phyloP scores from a whole-genome alignment of 23 tunicate species.

The Phallusia fumigata region DNA sequence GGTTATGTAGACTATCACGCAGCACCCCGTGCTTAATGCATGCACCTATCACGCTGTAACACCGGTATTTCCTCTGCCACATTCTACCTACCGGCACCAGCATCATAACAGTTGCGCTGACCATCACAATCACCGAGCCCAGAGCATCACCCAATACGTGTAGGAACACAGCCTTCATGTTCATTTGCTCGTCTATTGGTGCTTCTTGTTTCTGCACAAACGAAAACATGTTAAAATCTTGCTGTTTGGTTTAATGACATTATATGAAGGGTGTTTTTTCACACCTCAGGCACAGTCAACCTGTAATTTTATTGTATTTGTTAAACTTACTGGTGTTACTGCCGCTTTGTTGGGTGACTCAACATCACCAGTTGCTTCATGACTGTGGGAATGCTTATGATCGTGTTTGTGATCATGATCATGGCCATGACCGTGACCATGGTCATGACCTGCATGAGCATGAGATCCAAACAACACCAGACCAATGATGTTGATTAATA shows the following conservation, averaged over 20 bases:
- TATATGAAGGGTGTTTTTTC: too few species aligned
- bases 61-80: too few species aligned
- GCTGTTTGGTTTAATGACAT: background rate
- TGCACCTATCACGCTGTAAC: too few species aligned
- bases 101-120: conserved; percentile 62
- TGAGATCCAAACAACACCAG: conserved; percentile 89
- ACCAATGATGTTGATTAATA: conserved; percentile 75
- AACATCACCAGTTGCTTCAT: background rate
- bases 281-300: background rate
- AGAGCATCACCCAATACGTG: conserved; percentile 96
- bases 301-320: too few species aligned
- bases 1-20: too few species aligned
- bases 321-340: background rate
- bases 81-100: conserved; percentile 66
- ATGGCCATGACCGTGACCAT: conserved; percentile 67
- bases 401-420: conserved; percentile 21
- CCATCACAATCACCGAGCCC: conserved; percentile 95
- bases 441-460: conserved; percentile 72
- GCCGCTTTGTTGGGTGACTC: background rate
- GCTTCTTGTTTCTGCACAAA: background rate
- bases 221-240: background rate
- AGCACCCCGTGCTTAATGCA: too few species aligned
- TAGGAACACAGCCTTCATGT: conserved; percentile 90
- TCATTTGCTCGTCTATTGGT: conserved; percentile 54
- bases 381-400: conserved; percentile 24